Conservation (phyloP, 2,888 invertebrate genomes). For the Callinectes sapidus region DNA sequence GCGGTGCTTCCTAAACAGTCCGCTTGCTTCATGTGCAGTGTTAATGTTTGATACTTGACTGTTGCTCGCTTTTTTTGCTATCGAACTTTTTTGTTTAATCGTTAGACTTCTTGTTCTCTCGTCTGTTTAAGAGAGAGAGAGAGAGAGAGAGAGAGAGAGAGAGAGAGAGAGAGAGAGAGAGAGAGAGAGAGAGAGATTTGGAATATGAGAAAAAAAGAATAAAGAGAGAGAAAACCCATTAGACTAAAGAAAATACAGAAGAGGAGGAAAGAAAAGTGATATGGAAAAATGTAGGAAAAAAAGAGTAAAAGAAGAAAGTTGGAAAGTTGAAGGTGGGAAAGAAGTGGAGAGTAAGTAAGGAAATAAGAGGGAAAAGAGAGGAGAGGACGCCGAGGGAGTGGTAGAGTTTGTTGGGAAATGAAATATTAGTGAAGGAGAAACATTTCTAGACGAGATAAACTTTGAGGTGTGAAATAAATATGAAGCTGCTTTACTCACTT, state of each 20-base stretch:
- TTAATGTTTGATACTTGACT: no score
- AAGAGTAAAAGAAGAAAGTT: background rate
- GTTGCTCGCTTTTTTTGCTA: no score
- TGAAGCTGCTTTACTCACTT: background rate
- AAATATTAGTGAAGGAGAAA: background rate
- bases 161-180: background rate
- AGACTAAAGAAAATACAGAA: background rate
- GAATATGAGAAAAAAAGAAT: no score
- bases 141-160: background rate
- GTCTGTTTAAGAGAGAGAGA: no score
- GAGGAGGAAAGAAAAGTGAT: background rate
- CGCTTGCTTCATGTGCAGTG: no score
- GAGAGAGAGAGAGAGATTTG: background rate
- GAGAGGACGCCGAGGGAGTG: background rate
- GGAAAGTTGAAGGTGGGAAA: background rate
- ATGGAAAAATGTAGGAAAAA: background rate
- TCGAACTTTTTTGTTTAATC: no score
- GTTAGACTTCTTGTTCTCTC: no score
- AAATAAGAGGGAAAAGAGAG: background rate
- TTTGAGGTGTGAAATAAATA: conserved; percentile 1
- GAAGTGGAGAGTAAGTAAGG: background rate
- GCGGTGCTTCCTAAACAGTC: no score
- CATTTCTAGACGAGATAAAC: background rate
- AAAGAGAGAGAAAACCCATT: background rate
- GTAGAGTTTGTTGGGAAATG: background rate